phyloP scores from a whole-genome alignment of 2,888 invertebrate genomes.

The Polia nebulosa region DNA sequence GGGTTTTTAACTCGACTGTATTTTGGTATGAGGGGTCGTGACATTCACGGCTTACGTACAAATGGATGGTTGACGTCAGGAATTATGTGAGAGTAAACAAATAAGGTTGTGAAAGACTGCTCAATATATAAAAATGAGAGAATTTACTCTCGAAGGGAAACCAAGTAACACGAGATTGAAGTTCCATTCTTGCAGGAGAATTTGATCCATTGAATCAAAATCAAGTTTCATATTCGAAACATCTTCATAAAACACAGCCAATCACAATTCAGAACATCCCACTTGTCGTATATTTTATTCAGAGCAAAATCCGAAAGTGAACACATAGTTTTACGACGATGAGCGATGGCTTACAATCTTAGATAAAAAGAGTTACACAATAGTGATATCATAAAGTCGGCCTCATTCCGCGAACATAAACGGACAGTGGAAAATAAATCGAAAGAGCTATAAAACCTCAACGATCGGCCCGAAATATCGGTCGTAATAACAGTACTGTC shows the following conservation, averaged over 20 bases:
- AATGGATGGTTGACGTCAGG: neutral
- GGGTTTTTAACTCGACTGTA: conserved; percentile 19
- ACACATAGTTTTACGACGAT: conserved; percentile 59
- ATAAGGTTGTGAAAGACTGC: neutral
- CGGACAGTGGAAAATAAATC: conserved; percentile 74
- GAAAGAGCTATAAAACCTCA: conserved; percentile 74
- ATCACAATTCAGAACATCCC: conserved; percentile 53
- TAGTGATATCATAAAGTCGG: conserved; percentile 66
- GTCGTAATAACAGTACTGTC: conserved; percentile 77
- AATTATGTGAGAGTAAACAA: neutral
- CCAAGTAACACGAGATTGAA: neutral
- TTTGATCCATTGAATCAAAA: conserved; percentile 34
- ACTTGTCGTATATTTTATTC: conserved; percentile 59
- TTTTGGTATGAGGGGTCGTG: neutral
- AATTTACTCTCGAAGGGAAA: neutral
- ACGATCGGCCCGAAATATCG: conserved; percentile 78
- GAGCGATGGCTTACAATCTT: conserved; percentile 61
- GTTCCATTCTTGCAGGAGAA: neutral
- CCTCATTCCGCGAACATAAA: conserved; percentile 67
- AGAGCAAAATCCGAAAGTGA: conserved; percentile 48
- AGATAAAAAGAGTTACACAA: conserved; percentile 68
- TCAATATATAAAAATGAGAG: neutral
- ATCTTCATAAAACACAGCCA: conserved; percentile 55
- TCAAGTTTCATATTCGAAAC: conserved; percentile 8
- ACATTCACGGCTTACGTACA: neutral